phyloP scores from a whole-genome alignment of 2,888 invertebrate genomes.

The Lasioglossum leucozonium region DNA sequence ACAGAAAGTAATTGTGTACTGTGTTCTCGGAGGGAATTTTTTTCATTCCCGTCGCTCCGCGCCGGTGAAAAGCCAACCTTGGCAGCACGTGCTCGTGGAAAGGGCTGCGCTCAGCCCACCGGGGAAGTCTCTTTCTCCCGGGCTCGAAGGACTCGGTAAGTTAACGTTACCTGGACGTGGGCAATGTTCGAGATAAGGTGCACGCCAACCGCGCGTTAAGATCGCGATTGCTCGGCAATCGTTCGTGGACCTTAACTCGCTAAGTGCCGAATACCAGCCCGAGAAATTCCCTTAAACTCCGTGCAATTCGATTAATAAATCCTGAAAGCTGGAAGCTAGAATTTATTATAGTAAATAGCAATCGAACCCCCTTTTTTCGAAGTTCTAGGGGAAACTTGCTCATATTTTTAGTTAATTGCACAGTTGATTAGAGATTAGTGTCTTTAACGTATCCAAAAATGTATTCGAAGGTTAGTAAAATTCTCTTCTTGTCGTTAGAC shows the following conservation, averaged over 20 bases:
- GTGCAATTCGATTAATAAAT: neutral
- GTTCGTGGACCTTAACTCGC: constrained; percentile 46
- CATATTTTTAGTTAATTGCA: neutral
- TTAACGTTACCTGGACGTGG: constrained; percentile 32
- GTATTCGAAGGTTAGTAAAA: neutral
- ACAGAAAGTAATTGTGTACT: neutral
- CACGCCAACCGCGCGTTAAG: constrained; percentile 80
- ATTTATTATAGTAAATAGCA: neutral
- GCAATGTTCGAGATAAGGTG: constrained; percentile 71
- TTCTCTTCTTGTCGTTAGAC: neutral
- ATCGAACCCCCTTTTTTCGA: neutral
- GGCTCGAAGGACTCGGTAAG: constrained; percentile 48
- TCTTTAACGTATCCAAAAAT: no score
- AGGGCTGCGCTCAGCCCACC: neutral
- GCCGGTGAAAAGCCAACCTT: neutral
- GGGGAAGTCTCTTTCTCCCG: constrained; percentile 34
- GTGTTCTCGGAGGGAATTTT: neutral
- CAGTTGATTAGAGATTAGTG: neutral
- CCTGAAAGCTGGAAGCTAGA: neutral
- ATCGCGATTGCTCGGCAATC: constrained; percentile 67
- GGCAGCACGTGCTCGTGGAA: neutral
- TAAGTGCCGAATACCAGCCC: constrained; percentile 16
- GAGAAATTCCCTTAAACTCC: constrained; percentile 16
- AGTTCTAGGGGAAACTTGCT: neutral
- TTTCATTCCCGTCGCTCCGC: neutral